Conservation (phyloP, 2,888 invertebrate species). For the Drosophila algonquin region DNA sequence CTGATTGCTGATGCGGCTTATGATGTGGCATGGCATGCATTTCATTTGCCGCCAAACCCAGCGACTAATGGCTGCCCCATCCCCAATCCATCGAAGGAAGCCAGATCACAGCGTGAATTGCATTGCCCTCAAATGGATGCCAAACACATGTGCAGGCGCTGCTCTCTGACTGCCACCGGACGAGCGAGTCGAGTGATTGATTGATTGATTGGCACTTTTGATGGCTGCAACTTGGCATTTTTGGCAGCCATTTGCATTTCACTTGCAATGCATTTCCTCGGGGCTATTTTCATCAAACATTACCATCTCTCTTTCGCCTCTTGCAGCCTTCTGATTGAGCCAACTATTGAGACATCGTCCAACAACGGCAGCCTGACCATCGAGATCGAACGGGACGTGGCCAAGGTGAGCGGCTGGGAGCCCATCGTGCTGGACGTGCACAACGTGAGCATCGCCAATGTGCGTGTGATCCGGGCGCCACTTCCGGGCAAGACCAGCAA, state of each 20-base stretch:
- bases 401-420: constrained; percentile 71
- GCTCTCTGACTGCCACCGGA: constrained; percentile 31
- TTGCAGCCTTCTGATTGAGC: constrained; percentile 82
- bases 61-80: constrained; percentile 27
- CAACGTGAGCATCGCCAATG: constrained; percentile 82
- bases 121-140: constrained; percentile 40
- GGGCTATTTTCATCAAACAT: constrained; percentile 26
- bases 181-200: constrained; percentile 37
- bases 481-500: constrained; percentile 23
- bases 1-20: constrained; percentile 38
- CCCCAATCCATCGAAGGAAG: constrained; percentile 18
- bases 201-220: constrained; percentile 70
- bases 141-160: constrained; percentile 40
- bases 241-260: constrained; percentile 61
- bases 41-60: constrained; percentile 41
- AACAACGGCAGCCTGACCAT: constrained; percentile 82
- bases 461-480: constrained; percentile 71
- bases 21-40: constrained; percentile 40
- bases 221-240: constrained; percentile 61
- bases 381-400: constrained; percentile 79
- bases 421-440: constrained; percentile 83
- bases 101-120: constrained; percentile 26
- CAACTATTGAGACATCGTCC: constrained; percentile 78
- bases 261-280: constrained; percentile 28
- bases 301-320: background rate